A percentile compares a stretch with the other conserved stretches of the same genome.
phyloP scores from a whole-genome alignment of 2,797 vertebrate genomes.

The Crenichthys baileyi region DNA sequence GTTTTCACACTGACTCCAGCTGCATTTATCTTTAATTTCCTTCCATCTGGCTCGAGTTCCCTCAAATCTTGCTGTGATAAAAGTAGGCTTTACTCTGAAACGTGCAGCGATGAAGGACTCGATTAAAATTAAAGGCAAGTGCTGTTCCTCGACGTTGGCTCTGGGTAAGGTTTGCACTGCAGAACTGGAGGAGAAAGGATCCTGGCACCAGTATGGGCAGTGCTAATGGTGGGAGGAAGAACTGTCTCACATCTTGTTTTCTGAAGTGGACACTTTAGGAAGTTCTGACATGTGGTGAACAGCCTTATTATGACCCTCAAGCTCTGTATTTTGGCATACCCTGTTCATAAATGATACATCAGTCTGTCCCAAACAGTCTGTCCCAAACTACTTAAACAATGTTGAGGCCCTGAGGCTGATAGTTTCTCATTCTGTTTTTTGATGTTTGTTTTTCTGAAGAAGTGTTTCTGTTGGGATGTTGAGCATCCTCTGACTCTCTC shows the following conservation, averaged over 20 bases:
- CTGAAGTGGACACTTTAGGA: conserved; percentile 9
- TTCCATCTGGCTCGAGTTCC: conserved; percentile 81
- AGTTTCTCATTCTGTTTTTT: not conserved
- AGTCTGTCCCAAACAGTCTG: too few species aligned
- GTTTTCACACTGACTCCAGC: conserved; percentile 67
- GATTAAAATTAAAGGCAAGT: conserved; percentile 40
- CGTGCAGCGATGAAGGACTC: conserved; percentile 33
- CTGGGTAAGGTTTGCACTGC: conserved; percentile 28
- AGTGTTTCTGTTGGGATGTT: too few species aligned
- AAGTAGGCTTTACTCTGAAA: conserved; percentile 69
- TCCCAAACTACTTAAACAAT: not conserved
- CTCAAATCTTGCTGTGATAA: conserved; percentile 77
- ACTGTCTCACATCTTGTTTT: conserved; percentile 25
- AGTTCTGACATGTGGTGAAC: conserved; percentile 48
- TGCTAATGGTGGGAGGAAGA: conserved; percentile 13
- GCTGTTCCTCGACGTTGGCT: conserved; percentile 16
- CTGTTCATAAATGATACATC: conserved; percentile 10
- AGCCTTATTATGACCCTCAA: conserved; percentile 14
- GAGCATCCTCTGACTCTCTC: too few species aligned
- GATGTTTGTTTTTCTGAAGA: not conserved
- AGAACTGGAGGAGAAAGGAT: conserved; percentile 27
- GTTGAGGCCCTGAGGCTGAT: not conserved
- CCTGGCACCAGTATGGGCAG: conserved; percentile 29
- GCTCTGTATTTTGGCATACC: conserved; percentile 14
- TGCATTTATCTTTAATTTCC: conserved; percentile 79